Percentiles rank a stretch among this genome's conserved stretches.
phyloP scores from a whole-genome alignment of 2,797 vertebrate genomes.

The Chiropotes sagulatus region DNA sequence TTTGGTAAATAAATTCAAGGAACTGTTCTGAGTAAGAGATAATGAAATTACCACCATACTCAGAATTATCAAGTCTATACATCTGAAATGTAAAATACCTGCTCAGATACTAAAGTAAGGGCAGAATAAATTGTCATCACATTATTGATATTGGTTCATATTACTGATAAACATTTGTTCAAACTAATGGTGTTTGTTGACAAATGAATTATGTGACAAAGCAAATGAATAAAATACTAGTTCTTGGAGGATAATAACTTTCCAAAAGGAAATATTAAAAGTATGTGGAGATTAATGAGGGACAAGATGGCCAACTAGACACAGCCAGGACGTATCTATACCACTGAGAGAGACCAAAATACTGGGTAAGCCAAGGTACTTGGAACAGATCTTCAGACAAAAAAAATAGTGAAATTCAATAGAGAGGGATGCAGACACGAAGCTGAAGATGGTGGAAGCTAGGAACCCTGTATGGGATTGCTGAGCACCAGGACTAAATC shows the following conservation, averaged over 20 bases:
- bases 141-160: background rate
- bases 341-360: background rate
- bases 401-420: background rate
- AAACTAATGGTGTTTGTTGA: background rate
- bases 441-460: background rate
- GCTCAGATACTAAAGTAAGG: background rate
- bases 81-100: constrained; percentile 62
- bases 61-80: background rate
- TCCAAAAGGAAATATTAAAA: constrained; percentile 69
- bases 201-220: constrained; percentile 41
- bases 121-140: constrained; percentile 56
- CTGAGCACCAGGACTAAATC: background rate
- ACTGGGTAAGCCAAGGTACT: background rate
- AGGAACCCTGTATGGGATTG: background rate
- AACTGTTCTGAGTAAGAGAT: constrained; percentile 54
- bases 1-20: constrained; percentile 64
- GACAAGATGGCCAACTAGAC: background rate
- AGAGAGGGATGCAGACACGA: background rate
- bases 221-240: constrained; percentile 51
- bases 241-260: constrained; percentile 64
- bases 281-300: constrained; percentile 53
- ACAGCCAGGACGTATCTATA: background rate
- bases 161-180: background rate
- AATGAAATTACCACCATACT: constrained; percentile 42
- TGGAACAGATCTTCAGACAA: background rate